Conservation (phyloP, 2,888 invertebrate genomes). For the Yponomeuta cagnagella region DNA sequence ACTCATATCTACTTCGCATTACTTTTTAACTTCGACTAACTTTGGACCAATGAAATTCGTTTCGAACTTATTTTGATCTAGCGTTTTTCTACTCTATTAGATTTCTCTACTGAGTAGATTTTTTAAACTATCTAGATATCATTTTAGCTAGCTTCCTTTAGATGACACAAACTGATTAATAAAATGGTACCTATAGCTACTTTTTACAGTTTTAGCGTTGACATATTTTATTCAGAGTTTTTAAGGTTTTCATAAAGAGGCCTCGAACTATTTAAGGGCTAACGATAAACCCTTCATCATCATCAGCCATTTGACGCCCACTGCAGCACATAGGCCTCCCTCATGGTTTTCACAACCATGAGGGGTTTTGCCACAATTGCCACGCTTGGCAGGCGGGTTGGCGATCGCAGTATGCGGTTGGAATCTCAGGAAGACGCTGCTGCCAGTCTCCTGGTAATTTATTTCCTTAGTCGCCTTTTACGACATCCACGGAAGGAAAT, state of each 20-base stretch:
- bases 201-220: background rate
- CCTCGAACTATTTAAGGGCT: background rate
- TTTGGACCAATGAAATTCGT: constrained; percentile 55
- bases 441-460: no score
- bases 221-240: background rate
- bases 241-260: background rate
- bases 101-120: constrained; percentile 32
- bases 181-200: background rate
- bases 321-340: no score
- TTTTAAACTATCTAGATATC: constrained; percentile 25
- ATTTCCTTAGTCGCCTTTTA: no score
- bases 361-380: no score
- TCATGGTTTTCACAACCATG: no score
- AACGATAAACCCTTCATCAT: no score
- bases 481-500: no score
- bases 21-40: constrained; percentile 35
- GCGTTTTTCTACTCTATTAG: constrained; percentile 42
- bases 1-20: background rate
- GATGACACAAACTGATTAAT: background rate
- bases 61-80: constrained; percentile 54
- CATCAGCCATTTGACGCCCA: no score
- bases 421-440: no score
- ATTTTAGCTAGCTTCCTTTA: background rate
- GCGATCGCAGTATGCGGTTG: no score
- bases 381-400: no score